Evolutionary conservation across 2,113 vertebrate species (phyloP).

Genomic region (Astatoreochromis straeleni): DNA sequence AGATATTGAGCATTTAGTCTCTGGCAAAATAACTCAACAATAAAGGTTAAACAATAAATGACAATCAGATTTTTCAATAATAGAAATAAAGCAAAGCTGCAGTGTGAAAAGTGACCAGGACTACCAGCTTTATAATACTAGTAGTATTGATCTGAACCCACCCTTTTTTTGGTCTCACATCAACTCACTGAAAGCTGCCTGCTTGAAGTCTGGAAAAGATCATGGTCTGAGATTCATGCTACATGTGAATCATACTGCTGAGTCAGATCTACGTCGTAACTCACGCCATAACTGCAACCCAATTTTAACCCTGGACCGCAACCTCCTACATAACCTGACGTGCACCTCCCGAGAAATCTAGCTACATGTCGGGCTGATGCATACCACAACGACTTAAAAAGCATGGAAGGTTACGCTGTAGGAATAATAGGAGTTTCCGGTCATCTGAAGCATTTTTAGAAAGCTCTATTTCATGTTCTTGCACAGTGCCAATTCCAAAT

Average conservation of each 20-base stretch:
- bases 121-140: neutral
- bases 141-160: neutral
- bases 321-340: neutral
- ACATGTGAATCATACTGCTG: neutral
- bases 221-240: neutral
- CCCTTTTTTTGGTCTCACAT: neutral
- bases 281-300: neutral
- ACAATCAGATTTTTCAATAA: neutral
- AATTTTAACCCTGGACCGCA: neutral
- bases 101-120: neutral
- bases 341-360: neutral
- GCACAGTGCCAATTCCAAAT: neutral
- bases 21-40: neutral
- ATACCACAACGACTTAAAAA: neutral
- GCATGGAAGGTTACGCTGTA: neutral
- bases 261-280: neutral
- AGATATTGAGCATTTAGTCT: neutral
- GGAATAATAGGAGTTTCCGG: neutral
- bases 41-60: neutral
- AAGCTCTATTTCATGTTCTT: neutral
- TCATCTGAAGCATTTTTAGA: neutral
- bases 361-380: neutral
- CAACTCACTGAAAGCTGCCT: neutral
- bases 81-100: neutral
- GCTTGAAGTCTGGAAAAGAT: neutral